Percentiles rank a stretch among this genome's conserved stretches.
phyloP scores from a whole-genome alignment of 1,140 invertebrate genomes.

The Bombus impatiens region DNA sequence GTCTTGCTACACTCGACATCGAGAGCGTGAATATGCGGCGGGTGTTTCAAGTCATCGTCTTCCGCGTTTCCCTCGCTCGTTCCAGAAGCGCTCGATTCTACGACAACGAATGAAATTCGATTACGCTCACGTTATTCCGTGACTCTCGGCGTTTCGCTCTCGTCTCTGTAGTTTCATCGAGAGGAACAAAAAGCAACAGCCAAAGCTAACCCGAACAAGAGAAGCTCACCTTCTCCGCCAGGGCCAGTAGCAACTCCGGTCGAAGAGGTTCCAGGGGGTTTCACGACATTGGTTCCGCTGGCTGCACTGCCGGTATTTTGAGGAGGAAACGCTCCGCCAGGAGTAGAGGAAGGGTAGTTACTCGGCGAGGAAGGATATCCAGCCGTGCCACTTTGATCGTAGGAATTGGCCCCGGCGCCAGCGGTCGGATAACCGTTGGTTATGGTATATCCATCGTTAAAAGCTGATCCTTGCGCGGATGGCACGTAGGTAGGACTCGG shows the following conservation, averaged over 20 bases:
- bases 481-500: slow-evolving; percentile 4
- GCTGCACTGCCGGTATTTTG: neutral
- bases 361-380: slow-evolving; percentile 1
- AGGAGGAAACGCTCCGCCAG: neutral
- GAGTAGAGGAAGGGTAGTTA: slow-evolving; percentile 8
- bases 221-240: neutral
- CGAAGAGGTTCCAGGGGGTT: neutral
- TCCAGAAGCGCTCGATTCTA: neutral
- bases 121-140: neutral
- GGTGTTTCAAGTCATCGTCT: slow-evolving; percentile 84
- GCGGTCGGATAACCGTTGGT: neutral
- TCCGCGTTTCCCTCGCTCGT: neutral
- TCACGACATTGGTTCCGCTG: neutral
- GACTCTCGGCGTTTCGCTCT: neutral
- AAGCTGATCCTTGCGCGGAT: neutral
- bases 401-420: neutral
- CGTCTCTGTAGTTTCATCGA: neutral
- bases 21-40: slow-evolving; percentile 89
- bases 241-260: neutral
- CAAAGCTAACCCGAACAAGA: neutral
- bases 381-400: neutral
- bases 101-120: neutral
- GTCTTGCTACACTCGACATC: slow-evolving; percentile 91
- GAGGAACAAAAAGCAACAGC: neutral
- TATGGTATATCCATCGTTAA: neutral